These are phyloP conservation scores for Acanthochromis polyacanthus DNA, from an alignment of 2,113 vertebrate genomes.

Conservation along the genomic window DNA sequence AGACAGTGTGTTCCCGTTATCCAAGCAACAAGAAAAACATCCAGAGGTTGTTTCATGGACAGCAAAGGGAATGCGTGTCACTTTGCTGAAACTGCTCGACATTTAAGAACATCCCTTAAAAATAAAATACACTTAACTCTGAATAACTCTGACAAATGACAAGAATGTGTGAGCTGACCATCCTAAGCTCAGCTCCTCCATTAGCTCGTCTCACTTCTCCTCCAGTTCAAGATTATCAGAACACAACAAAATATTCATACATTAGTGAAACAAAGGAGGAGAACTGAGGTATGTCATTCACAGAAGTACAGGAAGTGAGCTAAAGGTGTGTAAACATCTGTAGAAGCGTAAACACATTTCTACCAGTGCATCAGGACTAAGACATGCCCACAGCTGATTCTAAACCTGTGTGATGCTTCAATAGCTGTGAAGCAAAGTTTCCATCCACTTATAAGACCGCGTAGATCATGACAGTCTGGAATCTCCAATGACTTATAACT, in stretches of 20 bases:
- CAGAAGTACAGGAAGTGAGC: not conserved
- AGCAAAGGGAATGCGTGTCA: too few relatives aligned
- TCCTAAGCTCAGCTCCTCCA: not conserved
- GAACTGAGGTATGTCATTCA: conserved; percentile 30
- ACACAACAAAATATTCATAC: not conserved
- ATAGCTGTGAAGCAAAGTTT: too few relatives aligned
- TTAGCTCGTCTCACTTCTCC: not conserved
- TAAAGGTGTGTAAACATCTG: conserved; percentile 32
- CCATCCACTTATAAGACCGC: too few relatives aligned
- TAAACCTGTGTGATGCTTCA: too few relatives aligned
- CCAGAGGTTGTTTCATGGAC: not conserved
- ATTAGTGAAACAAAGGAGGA: not conserved
- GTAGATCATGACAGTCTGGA: too few relatives aligned
- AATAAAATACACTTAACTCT: too few relatives aligned
- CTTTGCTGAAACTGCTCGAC: too few relatives aligned
- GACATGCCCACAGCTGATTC: not conserved
- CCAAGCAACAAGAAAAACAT: not conserved
- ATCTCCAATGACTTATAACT: too few relatives aligned
- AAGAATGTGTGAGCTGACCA: not conserved
- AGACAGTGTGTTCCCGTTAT: not conserved
- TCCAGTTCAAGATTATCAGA: conserved; percentile 3
- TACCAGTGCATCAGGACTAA: conserved; percentile 7
- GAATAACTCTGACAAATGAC: too few relatives aligned
- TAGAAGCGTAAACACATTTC: conserved; percentile 13
- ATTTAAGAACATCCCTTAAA: too few relatives aligned